These are phyloP conservation scores for Agrypnia vestita DNA, from an alignment of 1,140 invertebrate species.

Conservation along the genomic window DNA sequence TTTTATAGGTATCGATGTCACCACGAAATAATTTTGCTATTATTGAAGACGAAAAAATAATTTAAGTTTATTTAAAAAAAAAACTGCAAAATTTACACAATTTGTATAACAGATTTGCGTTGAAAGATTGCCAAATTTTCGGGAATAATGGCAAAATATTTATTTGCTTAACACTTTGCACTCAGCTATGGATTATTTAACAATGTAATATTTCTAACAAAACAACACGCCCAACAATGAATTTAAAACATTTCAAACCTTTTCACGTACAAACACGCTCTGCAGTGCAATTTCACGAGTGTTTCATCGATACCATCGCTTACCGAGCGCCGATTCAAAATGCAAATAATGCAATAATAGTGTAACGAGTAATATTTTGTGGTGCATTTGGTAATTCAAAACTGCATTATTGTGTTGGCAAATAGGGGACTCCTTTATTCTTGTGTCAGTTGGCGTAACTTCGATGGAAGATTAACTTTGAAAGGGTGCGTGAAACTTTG, in stretches of 20 bases:
- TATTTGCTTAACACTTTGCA: background rate
- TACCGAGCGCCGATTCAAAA: background rate
- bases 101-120: background rate
- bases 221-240: no score
- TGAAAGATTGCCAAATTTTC: background rate
- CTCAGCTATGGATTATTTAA: background rate
- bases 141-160: background rate
- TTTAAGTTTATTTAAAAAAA: no score
- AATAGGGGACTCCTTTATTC: conserved; percentile 38
- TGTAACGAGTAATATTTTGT: conserved; percentile 32
- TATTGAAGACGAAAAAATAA: no score
- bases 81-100: no score
- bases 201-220: background rate
- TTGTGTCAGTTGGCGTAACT: conserved; percentile 52
- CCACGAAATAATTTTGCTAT: no score
- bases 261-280: background rate
- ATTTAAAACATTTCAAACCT: background rate
- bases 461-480: conserved; percentile 34
- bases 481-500: conserved; percentile 40
- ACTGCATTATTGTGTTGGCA: conserved; percentile 46
- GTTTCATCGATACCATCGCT: conserved; percentile 34
- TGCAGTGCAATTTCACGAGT: conserved; percentile 24
- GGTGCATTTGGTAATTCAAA: conserved; percentile 46
- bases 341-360: conserved; percentile 40
- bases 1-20: no score